A percentile compares a stretch with the other conserved stretches of the same genome.
These are phyloP conservation scores for Neotoma lepida DNA, from an alignment of 2,113 vertebrate species.

Conservation along the genomic window DNA sequence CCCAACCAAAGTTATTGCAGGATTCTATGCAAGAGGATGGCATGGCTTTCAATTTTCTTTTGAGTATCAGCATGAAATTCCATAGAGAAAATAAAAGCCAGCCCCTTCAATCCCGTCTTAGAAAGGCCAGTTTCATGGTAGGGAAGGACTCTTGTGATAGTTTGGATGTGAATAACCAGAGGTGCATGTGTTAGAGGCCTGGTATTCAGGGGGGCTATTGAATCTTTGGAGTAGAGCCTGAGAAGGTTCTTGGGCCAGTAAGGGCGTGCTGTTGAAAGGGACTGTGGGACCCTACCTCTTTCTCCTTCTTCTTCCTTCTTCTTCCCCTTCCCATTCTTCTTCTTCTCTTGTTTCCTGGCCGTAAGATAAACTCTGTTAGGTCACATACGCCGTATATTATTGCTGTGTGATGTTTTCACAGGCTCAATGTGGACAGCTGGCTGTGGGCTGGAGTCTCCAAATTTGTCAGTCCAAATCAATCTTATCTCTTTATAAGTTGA, in stretches of 20 bases:
- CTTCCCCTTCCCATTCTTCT: background rate
- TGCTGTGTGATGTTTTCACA: background rate
- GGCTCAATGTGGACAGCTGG: no score
- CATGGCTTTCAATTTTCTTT: conserved; percentile 44
- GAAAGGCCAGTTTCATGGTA: background rate
- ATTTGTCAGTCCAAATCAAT: background rate
- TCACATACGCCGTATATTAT: background rate
- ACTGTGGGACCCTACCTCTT: background rate
- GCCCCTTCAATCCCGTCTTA: background rate
- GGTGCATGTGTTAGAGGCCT: background rate
- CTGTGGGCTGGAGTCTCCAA: background rate
- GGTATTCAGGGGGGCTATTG: background rate
- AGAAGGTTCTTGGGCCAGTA: background rate
- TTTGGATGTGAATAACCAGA: background rate
- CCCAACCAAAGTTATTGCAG: background rate
- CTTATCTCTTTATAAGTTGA: background rate
- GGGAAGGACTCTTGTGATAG: background rate
- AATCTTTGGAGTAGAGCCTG: background rate
- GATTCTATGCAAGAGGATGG: conserved; percentile 55
- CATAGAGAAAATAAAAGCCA: conserved; percentile 7
- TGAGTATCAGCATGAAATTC: conserved; percentile 25
- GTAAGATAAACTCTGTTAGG: background rate
- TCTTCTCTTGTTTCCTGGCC: background rate
- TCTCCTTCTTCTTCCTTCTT: background rate
- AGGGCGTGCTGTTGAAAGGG: background rate